Base-by-base conservation (phyloP, 2,888 invertebrate genomes). In the Dynastes maya region DNA sequence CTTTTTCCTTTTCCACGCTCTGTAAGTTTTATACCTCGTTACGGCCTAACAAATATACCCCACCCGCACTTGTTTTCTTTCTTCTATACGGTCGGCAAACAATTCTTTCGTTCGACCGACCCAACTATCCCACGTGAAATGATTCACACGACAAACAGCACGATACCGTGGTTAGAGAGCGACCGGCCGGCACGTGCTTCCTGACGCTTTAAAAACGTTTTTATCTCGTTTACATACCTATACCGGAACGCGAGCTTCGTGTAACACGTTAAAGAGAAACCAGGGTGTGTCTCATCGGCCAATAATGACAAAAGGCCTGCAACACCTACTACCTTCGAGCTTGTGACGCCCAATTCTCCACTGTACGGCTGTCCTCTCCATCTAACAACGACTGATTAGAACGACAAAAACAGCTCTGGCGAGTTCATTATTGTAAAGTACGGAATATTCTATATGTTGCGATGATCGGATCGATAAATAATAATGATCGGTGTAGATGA, bases 241-340 rank as follows among this genome's bases (percentile, higher is more conserved):
- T 61, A 63, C 22, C 40, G 51, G 49, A 40, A 53, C 32, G 71
- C 16, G 53, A 55, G 16, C 37, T 71, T 37, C 55, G 32, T 45
- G 61, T 29, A 58, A 45, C 58, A 58, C 61, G 45, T 74, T 63
- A 63, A 37, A 37, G 72, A 61, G 45, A 71, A 74, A 29, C 72
- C 61, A 63, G 72, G 72, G 72, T 74, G 72, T 74, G 72, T 58
- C 72, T 13, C 72, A 29, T 32, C 71, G 72, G 40, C 72, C 61
- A 74, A 74, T 74, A 74, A 63, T 74, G 72, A 74, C 61, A 74
- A 74, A 74, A 74, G 72, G 61, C 61, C 58, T 74, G 27, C 45
- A 74, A 74, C 72, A 74, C 72, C 72, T 74, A 45, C 45, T 45
- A 74, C 63, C 72, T 63, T 61, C 61, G 49, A 74, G 61, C 55